Evolutionary conservation across 1,140 invertebrate genomes (phyloP).

Genomic region (Popillia japonica): DNA sequence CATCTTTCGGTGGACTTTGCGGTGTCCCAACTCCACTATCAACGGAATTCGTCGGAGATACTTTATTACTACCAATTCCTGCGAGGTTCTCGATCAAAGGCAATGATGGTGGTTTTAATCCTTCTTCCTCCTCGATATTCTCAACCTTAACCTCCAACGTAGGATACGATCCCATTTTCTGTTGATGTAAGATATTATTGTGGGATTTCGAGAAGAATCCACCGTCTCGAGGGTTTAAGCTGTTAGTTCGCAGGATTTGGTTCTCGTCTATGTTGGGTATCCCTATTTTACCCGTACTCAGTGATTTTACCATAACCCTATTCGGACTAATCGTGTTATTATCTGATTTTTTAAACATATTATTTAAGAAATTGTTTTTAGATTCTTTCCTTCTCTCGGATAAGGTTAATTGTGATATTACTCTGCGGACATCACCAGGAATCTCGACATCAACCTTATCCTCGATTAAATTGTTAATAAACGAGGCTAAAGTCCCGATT

Average conservation of each 20-base stretch:
- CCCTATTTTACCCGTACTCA: constrained; percentile 54
- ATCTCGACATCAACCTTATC: constrained; percentile 68
- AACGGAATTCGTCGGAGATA: constrained; percentile 45
- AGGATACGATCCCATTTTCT: constrained; percentile 58
- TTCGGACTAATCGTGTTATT: constrained; percentile 41
- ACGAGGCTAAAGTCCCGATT: constrained; percentile 68
- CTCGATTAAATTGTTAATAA: constrained; percentile 69
- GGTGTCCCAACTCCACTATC: constrained; percentile 60
- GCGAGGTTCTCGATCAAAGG: constrained; percentile 13
- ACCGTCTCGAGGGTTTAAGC: constrained; percentile 51
- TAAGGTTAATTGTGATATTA: constrained; percentile 64
- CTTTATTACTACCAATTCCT: constrained; percentile 44
- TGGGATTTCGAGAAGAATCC: constrained; percentile 72
- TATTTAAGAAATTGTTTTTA: constrained; percentile 48
- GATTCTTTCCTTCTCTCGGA: constrained; percentile 47
- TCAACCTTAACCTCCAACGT: constrained; percentile 59
- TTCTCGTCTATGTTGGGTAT: constrained; percentile 47
- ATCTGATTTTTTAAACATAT: constrained; percentile 46
- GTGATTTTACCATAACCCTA: constrained; percentile 52
- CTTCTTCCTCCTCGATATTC: constrained; percentile 43
- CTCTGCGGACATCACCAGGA: constrained; percentile 71
- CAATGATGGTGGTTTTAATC: constrained; percentile 22
- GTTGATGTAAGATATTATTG: constrained; percentile 69
- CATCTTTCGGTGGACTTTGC: constrained; percentile 52
- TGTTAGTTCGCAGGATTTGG: constrained; percentile 50